Percentiles rank a stretch among this genome's conserved stretches.
These are phyloP conservation scores for Aptenodytes forsteri DNA, from an alignment of 2,113 vertebrate species.

Conservation along the genomic window DNA sequence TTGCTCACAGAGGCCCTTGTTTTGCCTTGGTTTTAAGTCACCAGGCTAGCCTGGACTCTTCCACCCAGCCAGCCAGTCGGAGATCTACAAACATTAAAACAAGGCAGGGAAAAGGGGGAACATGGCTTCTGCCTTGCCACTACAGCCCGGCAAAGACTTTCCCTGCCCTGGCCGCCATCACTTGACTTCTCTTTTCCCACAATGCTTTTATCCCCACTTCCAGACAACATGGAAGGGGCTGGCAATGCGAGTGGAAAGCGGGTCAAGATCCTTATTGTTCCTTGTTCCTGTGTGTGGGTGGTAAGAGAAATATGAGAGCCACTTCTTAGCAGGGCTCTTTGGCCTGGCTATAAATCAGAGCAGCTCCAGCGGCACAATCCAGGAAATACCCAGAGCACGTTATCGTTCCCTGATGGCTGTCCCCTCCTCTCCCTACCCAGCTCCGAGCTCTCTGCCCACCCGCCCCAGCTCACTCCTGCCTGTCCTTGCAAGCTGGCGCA, in stretches of 20 bases:
- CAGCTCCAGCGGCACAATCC: not conserved
- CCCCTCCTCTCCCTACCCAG: not conserved
- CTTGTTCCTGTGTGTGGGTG: not conserved
- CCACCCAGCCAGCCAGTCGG: rapidly evolving
- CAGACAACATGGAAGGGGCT: not conserved
- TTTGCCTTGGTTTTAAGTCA: not conserved
- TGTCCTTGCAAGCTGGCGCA: rapidly evolving
- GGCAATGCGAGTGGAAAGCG: not conserved
- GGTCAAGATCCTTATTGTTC: constrained; percentile 10
- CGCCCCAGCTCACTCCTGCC: not conserved
- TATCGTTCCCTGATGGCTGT: not conserved
- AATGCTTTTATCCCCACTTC: not conserved
- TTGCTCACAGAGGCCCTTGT: not conserved
- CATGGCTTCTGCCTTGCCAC: not conserved
- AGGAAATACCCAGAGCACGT: not conserved
- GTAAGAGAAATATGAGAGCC: not conserved
- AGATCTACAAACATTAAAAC: not conserved
- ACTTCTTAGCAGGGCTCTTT: not conserved
- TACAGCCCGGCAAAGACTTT: not conserved
- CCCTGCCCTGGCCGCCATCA: rapidly evolving
- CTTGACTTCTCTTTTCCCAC: not conserved
- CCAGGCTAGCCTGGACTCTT: too few species aligned
- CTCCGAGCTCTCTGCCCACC: rapidly evolving
- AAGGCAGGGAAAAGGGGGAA: not conserved
- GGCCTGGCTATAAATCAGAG: not conserved